Base-by-base conservation (phyloP, 2,888 invertebrate genomes). In the Acanthosoma haemorrhoidale region DNA sequence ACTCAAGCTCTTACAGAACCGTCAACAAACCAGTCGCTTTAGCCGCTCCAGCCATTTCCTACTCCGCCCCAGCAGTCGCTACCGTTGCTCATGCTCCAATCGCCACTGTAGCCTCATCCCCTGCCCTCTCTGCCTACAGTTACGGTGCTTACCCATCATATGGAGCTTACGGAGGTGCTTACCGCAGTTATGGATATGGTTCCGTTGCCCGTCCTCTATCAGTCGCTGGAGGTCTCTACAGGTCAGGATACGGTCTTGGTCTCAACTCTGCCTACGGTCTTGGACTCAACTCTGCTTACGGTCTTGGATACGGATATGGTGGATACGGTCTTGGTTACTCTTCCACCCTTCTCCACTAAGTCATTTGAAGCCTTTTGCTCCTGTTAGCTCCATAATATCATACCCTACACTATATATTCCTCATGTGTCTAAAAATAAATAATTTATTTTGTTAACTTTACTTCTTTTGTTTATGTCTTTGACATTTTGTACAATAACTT, bases 41-140 rank as follows among this genome's bases (percentile, higher is more conserved):
- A 32, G 51, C 18, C 18, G 32, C 32, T 32, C 18, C 51, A 18
- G 51, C 51, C 18, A 18, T 15, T 9, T 3, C 3, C 4, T 18
- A 9, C 2, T 6, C 51, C 25, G 51, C 38, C 16, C 43, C 60
- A 63, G 68, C 70, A n/a, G 38, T 70, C 13, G 13, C 11, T 11
- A n/a, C 9, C 25, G 25, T 6, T 11, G 34, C 16, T 18, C 34
- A 16, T 9, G 16, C 68, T 5, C 16, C 41, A 41, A 6, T 41
- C 21, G 15, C 59, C 60, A 25, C 61, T n/a, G 66, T 70, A 13
- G 60, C 67, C 15, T 21, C 67, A 15, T 59, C 67, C n/a, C 39
- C 70, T 6, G 32, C 29, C 29, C 16, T 25, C 59, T 21, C 18
- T 25, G 43, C 43, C 4, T 11, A 18, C 43, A 18, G 43, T 3